phyloP scores from a whole-genome alignment of 2,888 invertebrate species.

The Alviniconcha strummeri region DNA sequence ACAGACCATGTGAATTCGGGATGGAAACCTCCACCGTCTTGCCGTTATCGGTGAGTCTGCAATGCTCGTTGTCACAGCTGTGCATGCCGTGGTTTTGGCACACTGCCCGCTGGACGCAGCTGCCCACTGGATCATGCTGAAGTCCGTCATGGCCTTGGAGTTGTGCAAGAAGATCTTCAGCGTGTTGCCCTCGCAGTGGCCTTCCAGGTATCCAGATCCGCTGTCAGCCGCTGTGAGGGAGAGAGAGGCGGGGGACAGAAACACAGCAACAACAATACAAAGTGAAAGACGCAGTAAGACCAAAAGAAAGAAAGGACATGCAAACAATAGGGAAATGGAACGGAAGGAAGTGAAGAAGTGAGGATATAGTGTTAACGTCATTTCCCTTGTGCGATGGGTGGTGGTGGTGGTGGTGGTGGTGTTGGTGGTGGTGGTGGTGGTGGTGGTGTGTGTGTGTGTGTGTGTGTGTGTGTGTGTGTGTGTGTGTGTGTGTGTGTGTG shows the following conservation, averaged over 20 bases:
- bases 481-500: background rate
- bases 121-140: conserved; percentile 50
- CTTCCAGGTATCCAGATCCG: conserved; percentile 55
- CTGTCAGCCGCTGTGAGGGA: conserved; percentile 49
- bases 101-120: conserved; percentile 45
- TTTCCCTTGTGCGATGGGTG: too few species aligned
- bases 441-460: too few species aligned
- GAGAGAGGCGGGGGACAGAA: too few species aligned
- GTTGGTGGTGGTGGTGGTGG: too few species aligned
- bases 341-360: too few species aligned
- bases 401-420: too few species aligned
- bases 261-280: too few species aligned
- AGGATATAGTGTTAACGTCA: too few species aligned
- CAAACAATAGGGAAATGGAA: too few species aligned
- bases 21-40: conserved; percentile 49
- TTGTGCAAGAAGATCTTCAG: conserved; percentile 54
- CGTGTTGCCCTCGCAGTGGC: conserved; percentile 46
- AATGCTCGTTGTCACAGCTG: conserved; percentile 46
- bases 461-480: background rate
- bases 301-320: too few species aligned
- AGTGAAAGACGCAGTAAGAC: too few species aligned
- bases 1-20: conserved; percentile 51
- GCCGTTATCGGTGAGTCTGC: conserved; percentile 48
- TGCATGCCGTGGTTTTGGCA: conserved; percentile 44
- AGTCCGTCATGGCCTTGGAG: conserved; percentile 49